These are phyloP conservation scores for Antheraea pernyi DNA, from an alignment of 1,140 invertebrate genomes.

Conservation along the genomic window DNA sequence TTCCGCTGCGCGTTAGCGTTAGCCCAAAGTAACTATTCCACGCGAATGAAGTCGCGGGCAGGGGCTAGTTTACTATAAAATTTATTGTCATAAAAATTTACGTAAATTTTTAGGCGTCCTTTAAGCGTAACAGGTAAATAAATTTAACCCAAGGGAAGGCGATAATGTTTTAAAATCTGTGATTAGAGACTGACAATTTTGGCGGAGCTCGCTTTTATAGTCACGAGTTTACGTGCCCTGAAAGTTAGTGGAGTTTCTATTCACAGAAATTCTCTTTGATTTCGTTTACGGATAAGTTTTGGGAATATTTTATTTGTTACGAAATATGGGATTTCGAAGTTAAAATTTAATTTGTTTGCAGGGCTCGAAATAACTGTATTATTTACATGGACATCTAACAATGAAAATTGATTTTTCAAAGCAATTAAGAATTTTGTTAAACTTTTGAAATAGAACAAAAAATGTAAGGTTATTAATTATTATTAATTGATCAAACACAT, in stretches of 20 bases:
- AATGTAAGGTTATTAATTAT: no score
- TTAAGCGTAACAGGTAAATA: slow-evolving; percentile 41
- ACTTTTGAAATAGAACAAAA: no score
- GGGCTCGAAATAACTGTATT: not conserved
- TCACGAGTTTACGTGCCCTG: slow-evolving; percentile 65
- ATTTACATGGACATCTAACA: not conserved
- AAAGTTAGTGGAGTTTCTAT: slow-evolving; percentile 49
- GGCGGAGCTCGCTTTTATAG: slow-evolving; percentile 63
- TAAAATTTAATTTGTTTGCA: not conserved
- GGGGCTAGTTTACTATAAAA: not conserved
- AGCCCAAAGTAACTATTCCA: no score
- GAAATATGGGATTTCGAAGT: slow-evolving; percentile 8
- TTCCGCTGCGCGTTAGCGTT: no score
- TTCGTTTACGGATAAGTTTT: slow-evolving; percentile 21
- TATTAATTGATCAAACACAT: no score
- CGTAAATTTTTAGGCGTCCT: slow-evolving; percentile 30
- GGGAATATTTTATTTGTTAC: slow-evolving; percentile 14
- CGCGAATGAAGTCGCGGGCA: no score
- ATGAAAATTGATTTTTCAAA: no score
- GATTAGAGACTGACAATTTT: slow-evolving; percentile 65
- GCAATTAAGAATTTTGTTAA: not conserved
- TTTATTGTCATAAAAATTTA: not conserved
- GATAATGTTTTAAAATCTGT: slow-evolving; percentile 48
- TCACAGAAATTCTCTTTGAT: slow-evolving; percentile 22
- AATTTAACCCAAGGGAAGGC: slow-evolving; percentile 38